Conservation (phyloP, 2,797 vertebrate species). For the Crypturellus tataupa region DNA sequence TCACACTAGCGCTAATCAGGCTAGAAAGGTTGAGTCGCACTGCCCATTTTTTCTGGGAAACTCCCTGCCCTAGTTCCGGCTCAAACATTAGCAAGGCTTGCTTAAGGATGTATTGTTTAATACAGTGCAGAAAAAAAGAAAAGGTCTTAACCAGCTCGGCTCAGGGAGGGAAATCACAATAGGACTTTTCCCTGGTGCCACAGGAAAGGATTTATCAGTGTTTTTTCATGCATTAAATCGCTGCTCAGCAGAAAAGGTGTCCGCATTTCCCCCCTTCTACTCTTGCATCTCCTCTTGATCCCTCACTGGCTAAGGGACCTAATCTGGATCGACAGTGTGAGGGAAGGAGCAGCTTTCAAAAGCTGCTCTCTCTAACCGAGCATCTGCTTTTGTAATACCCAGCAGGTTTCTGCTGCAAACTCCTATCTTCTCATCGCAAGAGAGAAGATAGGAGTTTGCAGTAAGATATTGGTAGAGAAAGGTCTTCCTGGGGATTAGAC, state of each 20-base stretch:
- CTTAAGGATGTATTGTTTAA: not conserved
- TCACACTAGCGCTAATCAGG: not conserved
- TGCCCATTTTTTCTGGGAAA: not conserved
- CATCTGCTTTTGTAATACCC: not conserved
- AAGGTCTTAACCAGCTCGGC: not conserved
- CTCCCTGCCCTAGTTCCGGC: not conserved
- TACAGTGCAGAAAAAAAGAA: not conserved
- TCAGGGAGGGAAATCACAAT: accelerated
- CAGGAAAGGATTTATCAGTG: not conserved
- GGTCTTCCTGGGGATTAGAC: not conserved
- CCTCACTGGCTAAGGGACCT: not conserved
- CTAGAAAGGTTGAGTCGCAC: not conserved
- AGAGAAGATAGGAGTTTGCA: no score
- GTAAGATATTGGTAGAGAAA: not conserved
- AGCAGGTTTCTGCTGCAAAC: not conserved
- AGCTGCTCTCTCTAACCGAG: not conserved
- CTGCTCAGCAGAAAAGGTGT: not conserved
- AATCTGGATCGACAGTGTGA: accelerated
- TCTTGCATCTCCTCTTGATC: not conserved
- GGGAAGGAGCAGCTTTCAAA: not conserved
- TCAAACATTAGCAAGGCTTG: not conserved
- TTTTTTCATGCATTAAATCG: not conserved
- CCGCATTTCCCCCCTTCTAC: accelerated
- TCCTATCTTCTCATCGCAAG: not conserved
- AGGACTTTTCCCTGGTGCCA: not conserved